A percentile compares a stretch with the other conserved stretches of the same genome.
Conservation (phyloP, 2,888 invertebrate species). For the Eupithecia subfuscata region DNA sequence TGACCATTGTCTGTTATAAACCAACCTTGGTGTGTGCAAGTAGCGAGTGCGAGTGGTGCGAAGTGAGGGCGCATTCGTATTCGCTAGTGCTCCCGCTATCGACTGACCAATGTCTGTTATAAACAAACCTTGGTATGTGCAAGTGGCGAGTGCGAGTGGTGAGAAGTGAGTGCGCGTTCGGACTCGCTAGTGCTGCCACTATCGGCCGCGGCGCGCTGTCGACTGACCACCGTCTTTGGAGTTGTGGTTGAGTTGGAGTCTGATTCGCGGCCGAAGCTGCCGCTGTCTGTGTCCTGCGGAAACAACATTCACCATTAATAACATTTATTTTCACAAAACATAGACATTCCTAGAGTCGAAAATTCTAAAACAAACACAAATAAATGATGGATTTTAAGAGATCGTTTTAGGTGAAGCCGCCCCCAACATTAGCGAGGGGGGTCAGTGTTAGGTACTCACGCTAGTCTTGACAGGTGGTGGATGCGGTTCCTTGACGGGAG, state of each 20-base stretch:
- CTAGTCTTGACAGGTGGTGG: slow-evolving; percentile 74
- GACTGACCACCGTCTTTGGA: slow-evolving; percentile 88
- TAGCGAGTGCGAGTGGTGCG: slow-evolving; percentile 65
- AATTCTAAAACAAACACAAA: neutral
- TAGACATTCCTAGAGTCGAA: neutral
- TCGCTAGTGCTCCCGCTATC: slow-evolving; percentile 80
- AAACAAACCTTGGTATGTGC: slow-evolving; percentile 20
- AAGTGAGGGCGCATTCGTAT: slow-evolving; percentile 83
- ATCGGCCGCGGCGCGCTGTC: slow-evolving; percentile 78
- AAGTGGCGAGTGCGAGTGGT: slow-evolving; percentile 63
- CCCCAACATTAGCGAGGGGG: neutral
- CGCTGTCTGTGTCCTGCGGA: slow-evolving; percentile 77
- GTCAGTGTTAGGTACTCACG: slow-evolving; percentile 53
- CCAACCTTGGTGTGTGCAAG: slow-evolving; percentile 35
- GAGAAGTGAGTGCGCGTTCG: slow-evolving; percentile 82
- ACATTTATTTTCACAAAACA: neutral
- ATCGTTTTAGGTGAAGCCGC: neutral
- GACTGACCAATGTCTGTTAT: slow-evolving; percentile 85
- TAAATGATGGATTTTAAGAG: no score
- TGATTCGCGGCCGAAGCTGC: slow-evolving; percentile 89
- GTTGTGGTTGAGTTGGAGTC: slow-evolving; percentile 91
- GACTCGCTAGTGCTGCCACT: slow-evolving; percentile 81
- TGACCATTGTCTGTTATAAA: slow-evolving; percentile 83
- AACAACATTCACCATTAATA: neutral
- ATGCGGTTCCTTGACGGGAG: slow-evolving; percentile 52